These are phyloP conservation scores for Aplysia californica DNA, from an alignment of 1,140 invertebrate species.

Conservation along the genomic window DNA sequence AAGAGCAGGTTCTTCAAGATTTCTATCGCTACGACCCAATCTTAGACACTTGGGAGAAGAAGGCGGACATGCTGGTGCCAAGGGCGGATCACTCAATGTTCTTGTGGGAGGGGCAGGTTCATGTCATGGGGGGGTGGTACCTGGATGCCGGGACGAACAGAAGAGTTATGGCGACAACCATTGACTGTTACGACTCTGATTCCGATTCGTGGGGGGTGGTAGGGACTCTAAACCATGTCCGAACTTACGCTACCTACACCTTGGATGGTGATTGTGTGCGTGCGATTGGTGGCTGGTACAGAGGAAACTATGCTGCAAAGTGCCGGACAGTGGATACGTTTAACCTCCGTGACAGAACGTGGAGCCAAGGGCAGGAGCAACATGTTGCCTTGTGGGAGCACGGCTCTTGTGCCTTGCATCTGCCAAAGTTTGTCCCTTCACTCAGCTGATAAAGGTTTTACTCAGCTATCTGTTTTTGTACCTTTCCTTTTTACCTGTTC, in stretches of 20 bases:
- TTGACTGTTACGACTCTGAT: slow-evolving; percentile 76
- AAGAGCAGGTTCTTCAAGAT: slow-evolving; percentile 72
- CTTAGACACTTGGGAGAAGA: slow-evolving; percentile 72
- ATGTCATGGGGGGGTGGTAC: slow-evolving; percentile 79
- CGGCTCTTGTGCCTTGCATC: slow-evolving; percentile 43
- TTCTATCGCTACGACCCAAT: slow-evolving; percentile 74
- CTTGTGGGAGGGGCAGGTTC: slow-evolving; percentile 72
- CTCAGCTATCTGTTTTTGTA: no score
- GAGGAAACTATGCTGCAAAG: slow-evolving; percentile 46
- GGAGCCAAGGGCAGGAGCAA: slow-evolving; percentile 31
- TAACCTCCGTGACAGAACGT: slow-evolving; percentile 37
- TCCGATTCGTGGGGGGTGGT: slow-evolving; percentile 74
- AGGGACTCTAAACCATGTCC: slow-evolving; percentile 75
- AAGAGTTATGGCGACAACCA: slow-evolving; percentile 73
- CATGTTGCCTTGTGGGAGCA: slow-evolving; percentile 54
- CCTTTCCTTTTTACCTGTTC: no score
- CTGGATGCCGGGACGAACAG: slow-evolving; percentile 73
- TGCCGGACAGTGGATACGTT: slow-evolving; percentile 38
- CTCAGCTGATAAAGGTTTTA: no score
- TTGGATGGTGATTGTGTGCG: slow-evolving; percentile 75
- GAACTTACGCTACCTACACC: slow-evolving; percentile 78
- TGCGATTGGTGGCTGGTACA: slow-evolving; percentile 77
- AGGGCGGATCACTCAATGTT: slow-evolving; percentile 80
- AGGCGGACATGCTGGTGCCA: slow-evolving; percentile 73
- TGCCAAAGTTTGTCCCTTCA: slow-evolving; percentile 39